phyloP scores from a whole-genome alignment of 2,113 vertebrate genomes.

The Balaeniceps rex region DNA sequence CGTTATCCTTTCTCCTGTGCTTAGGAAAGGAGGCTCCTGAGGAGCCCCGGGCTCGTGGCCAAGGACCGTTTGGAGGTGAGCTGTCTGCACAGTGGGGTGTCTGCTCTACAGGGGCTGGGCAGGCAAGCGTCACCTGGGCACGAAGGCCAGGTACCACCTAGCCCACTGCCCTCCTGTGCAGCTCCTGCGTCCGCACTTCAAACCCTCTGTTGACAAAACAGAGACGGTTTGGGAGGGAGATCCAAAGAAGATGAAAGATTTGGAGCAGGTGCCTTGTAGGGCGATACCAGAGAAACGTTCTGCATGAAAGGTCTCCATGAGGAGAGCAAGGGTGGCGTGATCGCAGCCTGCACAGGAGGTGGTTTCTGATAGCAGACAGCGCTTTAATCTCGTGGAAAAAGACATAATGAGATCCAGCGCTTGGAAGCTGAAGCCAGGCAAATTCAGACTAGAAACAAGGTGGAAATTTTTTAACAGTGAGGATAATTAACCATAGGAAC shows the following conservation, averaged over 20 bases:
- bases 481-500: constrained; percentile 47
- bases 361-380: background rate
- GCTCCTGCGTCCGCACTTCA: background rate
- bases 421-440: constrained; percentile 41
- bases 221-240: background rate
- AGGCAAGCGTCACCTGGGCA: background rate
- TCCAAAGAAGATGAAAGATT: background rate
- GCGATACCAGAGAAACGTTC: fast-evolving
- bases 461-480: constrained; percentile 6
- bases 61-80: background rate
- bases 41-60: background rate
- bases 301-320: background rate
- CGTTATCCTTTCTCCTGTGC: background rate
- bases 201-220: background rate
- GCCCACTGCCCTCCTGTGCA: background rate
- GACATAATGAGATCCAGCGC: background rate
- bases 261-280: background rate
- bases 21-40: background rate
- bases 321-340: background rate
- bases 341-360: background rate
- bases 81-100: background rate
- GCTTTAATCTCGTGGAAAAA: constrained; percentile 9
- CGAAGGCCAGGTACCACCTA: fast-evolving
- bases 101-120: background rate
- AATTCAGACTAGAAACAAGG: constrained; percentile 45